Evolutionary conservation across 2,797 vertebrate genomes (phyloP).

Genomic region (Sebastes nivosus): DNA sequence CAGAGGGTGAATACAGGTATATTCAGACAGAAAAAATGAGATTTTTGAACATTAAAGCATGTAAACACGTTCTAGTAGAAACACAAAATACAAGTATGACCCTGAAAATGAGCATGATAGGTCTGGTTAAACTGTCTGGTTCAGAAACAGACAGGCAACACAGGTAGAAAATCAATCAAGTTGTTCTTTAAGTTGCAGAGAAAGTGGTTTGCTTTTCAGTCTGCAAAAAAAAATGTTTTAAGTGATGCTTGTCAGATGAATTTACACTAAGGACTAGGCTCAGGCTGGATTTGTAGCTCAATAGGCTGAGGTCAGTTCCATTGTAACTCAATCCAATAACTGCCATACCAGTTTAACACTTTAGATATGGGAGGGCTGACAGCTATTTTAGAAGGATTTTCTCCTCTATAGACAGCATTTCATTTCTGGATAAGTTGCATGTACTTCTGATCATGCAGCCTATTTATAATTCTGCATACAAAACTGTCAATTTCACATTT

Average conservation of each 20-base stretch:
- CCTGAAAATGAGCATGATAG: neutral
- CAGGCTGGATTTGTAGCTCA: constrained; percentile 48
- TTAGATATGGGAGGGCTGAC: constrained; percentile 22
- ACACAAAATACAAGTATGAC: neutral
- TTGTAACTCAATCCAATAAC: constrained; percentile 51
- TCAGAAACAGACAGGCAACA: constrained; percentile 1
- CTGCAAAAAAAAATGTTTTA: constrained; percentile 27
- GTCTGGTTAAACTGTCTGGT: neutral
- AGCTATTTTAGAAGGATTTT: constrained; percentile 10
- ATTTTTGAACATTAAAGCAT: no score
- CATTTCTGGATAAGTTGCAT: neutral
- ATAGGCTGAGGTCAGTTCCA: constrained; percentile 42
- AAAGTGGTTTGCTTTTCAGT: constrained; percentile 15
- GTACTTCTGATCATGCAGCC: constrained; percentile 1
- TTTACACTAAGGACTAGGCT: constrained; percentile 29
- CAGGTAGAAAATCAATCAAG: constrained; percentile 29
- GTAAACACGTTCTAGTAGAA: neutral
- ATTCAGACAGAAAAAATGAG: no score
- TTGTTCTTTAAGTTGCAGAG: constrained; percentile 10
- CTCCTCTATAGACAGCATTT: constrained; percentile 9
- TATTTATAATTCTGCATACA: constrained; percentile 42
- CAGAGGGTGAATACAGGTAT: no score
- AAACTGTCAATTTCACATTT: constrained; percentile 45
- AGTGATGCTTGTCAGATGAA: constrained; percentile 47
- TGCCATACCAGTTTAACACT: constrained; percentile 40